Evolutionary conservation across 2,797 vertebrate genomes (phyloP).

Genomic region (Taenioides sp.): DNA sequence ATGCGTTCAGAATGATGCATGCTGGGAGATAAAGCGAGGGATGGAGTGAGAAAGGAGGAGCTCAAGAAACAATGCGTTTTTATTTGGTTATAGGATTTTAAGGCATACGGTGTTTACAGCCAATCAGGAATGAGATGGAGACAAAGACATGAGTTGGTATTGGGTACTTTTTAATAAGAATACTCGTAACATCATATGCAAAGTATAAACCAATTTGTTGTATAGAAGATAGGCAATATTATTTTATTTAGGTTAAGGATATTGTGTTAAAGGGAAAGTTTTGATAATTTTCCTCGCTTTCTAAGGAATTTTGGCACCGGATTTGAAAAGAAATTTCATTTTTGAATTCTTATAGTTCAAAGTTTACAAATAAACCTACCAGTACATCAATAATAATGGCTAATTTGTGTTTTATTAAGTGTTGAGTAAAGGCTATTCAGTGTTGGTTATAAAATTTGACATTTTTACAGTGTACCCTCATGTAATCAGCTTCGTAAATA

Average conservation of each 20-base stretch:
- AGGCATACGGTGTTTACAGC: not conserved
- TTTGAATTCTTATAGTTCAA: not conserved
- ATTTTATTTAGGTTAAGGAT: too few relatives aligned
- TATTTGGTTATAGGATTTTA: slow-evolving; percentile 12
- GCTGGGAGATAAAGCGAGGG: slow-evolving; percentile 40
- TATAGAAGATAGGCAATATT: too few relatives aligned
- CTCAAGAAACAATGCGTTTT: slow-evolving; percentile 16
- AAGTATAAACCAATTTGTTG: too few relatives aligned
- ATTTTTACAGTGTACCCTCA: too few relatives aligned
- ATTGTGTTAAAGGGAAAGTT: too few relatives aligned
- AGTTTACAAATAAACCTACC: not conserved
- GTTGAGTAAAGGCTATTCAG: too few relatives aligned
- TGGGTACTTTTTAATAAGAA: not conserved
- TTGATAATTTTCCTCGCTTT: not conserved
- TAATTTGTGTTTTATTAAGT: too few relatives aligned
- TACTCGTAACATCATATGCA: too few relatives aligned
- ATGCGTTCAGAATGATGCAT: slow-evolving; percentile 49
- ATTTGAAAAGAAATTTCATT: not conserved
- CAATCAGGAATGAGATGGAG: slow-evolving; percentile 15
- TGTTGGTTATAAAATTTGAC: too few relatives aligned
- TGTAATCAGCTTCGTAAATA: too few relatives aligned
- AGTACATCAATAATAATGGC: not conserved
- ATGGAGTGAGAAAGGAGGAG: slow-evolving; percentile 18
- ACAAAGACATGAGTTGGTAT: not conserved
- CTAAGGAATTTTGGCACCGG: not conserved